Evolutionary conservation across 92 coral and sea anemone genomes (phyloP), one percentile per base, ranked within the genome.

Genomic region (Zoanthus gigantus): DNA sequence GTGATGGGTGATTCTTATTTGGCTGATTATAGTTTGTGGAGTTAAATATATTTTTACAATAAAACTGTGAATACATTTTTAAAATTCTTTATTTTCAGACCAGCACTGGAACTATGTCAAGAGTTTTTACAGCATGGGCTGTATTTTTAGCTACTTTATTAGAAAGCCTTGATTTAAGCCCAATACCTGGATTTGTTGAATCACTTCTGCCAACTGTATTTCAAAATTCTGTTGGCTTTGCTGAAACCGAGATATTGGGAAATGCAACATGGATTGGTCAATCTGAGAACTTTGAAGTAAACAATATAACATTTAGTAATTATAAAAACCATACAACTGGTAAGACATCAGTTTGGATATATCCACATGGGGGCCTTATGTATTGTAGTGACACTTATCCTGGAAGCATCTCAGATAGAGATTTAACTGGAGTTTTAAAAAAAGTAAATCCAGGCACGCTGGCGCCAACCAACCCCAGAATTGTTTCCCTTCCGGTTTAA

Each of bases 101-200:
- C 34, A 74, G 85, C 53, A 13, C 57, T 18, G 44, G 45, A 11
- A 83, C 92, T 44, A 7, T 83, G 16, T 89, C 85, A 32, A 83
- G 81, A 61, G 11, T 31, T 3, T 76, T 83, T 76, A 12, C 42
- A 31, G 92, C 85, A 23, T 65, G 84, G 88, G 83, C 71, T 73
- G 88, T 83, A 16, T 89, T 89, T 52, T 46, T 89, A 67, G 13
- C 65, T 28, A 63, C 79, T 6, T 65, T 75, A 1, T 89, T 73
- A 5, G 87, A 83, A 8, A 60, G 71, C 37, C 75, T 83, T 18
- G 88, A 89, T 47, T 60, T 81, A 18, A 54, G 45, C 15, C 87
- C 83, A 48, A 58, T 88, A 6, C 89, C 83, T 74, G 76, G 83
- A 57, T 75, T 86, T 60, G 72, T 63, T 46, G 15, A 76, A 12